Evolutionary conservation across 2,113 vertebrate species (phyloP), one percentile per base, ranked within the genome.

Genomic region (Tautogolabrus adspersus): DNA sequence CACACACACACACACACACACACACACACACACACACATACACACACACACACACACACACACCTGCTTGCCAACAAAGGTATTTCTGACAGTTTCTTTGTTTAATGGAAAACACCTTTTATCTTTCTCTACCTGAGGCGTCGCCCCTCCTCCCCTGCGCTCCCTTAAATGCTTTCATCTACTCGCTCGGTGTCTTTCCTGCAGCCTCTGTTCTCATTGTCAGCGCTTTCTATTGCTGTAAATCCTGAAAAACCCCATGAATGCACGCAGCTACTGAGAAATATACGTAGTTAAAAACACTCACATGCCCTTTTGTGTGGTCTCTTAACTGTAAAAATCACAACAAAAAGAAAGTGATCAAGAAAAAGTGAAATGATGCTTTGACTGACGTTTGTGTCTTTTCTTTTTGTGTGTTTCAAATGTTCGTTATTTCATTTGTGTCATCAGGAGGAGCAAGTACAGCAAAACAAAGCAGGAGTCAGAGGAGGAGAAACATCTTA

Each of bases 381-480:
- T 13, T 22, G 22, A 40, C 10, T 56, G 46, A 13, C 9, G 19
- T 0, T 10, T 4, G 19, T 7, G n/a, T 4, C 66, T 11, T 9
- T 63, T 71, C 21, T 44, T 11, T 23, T 15, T 70, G 44, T 62
- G 15, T 67, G 19, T 55, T 56, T 74, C 77, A 40, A 79, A 55
- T 42, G 34, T 77, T 38, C 3, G 18, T 81, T 37, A 65, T 64
- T 73, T 47, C 37, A 67, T 78, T 3, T 91, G 34, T 89, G 21
- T 87, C 61, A 69, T 75, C 94, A 98, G 96, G 89, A 95, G 97
- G 87, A 98, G 96, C 82, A 99, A 99, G 87, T 99, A 99, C 95
- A 97, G 97, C 86, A 98, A 98, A 92, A 96, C 98, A 11, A 98
- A 98, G 89, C 98, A 99, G 83, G 98, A 99, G 85, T 96, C 97